Conservation (phyloP, 2,888 invertebrate species). For the Lathronympha strigana region DNA sequence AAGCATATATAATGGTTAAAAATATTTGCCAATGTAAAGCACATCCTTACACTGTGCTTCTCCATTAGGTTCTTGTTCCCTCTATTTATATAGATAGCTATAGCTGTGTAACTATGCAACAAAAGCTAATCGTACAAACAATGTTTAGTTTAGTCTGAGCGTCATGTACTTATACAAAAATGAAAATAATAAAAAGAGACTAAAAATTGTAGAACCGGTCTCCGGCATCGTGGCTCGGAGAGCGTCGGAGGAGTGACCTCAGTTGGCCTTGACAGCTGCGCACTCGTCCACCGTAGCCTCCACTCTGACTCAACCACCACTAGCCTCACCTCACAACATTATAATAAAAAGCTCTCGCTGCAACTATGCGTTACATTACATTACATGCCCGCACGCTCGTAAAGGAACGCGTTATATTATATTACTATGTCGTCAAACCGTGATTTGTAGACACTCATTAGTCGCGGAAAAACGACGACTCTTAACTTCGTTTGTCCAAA, state of each 20-base stretch:
- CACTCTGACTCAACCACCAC: slow-evolving; percentile 76
- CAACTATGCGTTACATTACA: slow-evolving; percentile 74
- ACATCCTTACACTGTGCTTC: slow-evolving; percentile 3
- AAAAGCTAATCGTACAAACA: slow-evolving; percentile 82
- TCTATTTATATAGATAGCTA: slow-evolving; percentile 20
- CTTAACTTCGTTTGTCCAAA: slow-evolving; percentile 30
- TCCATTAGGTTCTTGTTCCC: slow-evolving; percentile 18
- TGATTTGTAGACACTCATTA: slow-evolving; percentile 70
- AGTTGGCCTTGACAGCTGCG: slow-evolving; percentile 83
- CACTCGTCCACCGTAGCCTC: slow-evolving; percentile 70
- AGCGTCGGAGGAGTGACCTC: slow-evolving; percentile 83
- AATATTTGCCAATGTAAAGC: no score
- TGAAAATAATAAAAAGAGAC: slow-evolving; percentile 83
- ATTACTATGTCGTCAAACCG: slow-evolving; percentile 61
- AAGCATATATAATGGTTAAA: no score
- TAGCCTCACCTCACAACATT: slow-evolving; percentile 71
- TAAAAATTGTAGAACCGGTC: slow-evolving; percentile 84
- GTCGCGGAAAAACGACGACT: slow-evolving; percentile 39
- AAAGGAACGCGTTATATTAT: slow-evolving; percentile 41
- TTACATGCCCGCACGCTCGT: slow-evolving; percentile 50
- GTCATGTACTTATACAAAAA: slow-evolving; percentile 80
- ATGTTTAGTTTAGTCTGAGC: slow-evolving; percentile 78
- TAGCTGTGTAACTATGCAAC: slow-evolving; percentile 61
- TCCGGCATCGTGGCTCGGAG: slow-evolving; percentile 76
- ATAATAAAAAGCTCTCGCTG: slow-evolving; percentile 75